A percentile compares a stretch with the other conserved stretches of the same genome.
Conservation (phyloP, 1,140 invertebrate species). For the Nasonia longicornis region DNA sequence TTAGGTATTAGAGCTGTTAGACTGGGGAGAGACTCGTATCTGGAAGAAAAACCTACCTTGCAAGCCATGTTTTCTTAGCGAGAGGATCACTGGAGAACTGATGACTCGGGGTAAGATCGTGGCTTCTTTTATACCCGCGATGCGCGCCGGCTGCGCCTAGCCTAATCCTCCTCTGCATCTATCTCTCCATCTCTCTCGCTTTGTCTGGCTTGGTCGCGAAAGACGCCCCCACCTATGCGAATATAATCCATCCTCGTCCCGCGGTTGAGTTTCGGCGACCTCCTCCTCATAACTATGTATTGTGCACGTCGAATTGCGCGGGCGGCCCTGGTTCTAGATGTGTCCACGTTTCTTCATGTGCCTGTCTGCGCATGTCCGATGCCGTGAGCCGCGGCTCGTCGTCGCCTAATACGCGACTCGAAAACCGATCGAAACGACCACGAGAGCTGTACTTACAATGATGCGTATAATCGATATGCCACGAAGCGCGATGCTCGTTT, state of each 20-base stretch:
- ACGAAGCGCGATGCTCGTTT: not conserved
- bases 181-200: not conserved
- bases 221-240: constrained; percentile 52
- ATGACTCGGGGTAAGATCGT: constrained; percentile 61
- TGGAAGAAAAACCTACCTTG: constrained; percentile 56
- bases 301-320: constrained; percentile 25
- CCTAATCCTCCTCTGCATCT: constrained; percentile 22
- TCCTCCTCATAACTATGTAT: constrained; percentile 61
- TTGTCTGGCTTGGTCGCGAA: not conserved
- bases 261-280: constrained; percentile 44
- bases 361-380: constrained; percentile 38
- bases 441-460: constrained; percentile 22
- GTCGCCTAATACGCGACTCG: constrained; percentile 63
- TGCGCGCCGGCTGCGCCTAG: constrained; percentile 48
- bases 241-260: not conserved
- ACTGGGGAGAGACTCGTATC: not conserved
- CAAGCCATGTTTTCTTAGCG: constrained; percentile 61
- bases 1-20: too few relatives aligned
- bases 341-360: constrained; percentile 60
- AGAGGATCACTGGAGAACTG: constrained; percentile 62
- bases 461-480: constrained; percentile 33
- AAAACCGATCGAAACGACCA: constrained; percentile 57
- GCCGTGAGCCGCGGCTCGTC: constrained; percentile 9
- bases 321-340: constrained; percentile 32
- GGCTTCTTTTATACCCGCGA: constrained; percentile 66